phyloP scores from a whole-genome alignment of 2,797 vertebrate species.

The Semotilus atromaculatus region DNA sequence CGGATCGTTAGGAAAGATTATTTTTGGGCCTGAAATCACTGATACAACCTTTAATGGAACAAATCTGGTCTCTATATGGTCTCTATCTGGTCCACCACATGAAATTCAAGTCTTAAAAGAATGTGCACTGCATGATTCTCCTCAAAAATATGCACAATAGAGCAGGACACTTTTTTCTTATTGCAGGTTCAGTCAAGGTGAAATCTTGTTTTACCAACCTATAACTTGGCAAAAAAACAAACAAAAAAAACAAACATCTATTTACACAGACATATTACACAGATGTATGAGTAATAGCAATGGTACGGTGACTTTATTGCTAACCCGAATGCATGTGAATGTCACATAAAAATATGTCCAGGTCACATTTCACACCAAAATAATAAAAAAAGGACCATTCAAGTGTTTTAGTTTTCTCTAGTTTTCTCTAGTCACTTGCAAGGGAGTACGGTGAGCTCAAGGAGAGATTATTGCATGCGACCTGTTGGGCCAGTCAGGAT shows the following conservation, averaged over 20 bases:
- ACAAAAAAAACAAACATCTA: neutral
- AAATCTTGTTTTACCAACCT: neutral
- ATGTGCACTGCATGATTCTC: neutral
- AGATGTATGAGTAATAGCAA: neutral
- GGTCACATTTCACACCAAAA: neutral
- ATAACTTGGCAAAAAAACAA: neutral
- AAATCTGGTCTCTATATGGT: neutral
- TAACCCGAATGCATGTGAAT: neutral
- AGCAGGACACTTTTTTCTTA: neutral
- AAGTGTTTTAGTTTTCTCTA: neutral
- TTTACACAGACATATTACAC: neutral
- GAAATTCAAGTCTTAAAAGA: neutral
- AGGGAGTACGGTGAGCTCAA: neutral
- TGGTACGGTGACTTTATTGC: neutral
- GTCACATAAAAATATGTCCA: neutral
- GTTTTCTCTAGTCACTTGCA: neutral
- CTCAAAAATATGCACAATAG: neutral
- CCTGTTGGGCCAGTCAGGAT: slow-evolving; percentile 7
- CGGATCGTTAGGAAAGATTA: too few species aligned
- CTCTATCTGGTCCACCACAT: neutral
- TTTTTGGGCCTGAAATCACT: too few species aligned
- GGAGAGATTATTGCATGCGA: neutral
- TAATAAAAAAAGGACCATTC: neutral
- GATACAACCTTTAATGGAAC: neutral
- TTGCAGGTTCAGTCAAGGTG: neutral